Percentiles rank a stretch among this genome's conserved stretches.
Conservation (phyloP, 2,888 invertebrate genomes). For the Opisthograptis luteolata region DNA sequence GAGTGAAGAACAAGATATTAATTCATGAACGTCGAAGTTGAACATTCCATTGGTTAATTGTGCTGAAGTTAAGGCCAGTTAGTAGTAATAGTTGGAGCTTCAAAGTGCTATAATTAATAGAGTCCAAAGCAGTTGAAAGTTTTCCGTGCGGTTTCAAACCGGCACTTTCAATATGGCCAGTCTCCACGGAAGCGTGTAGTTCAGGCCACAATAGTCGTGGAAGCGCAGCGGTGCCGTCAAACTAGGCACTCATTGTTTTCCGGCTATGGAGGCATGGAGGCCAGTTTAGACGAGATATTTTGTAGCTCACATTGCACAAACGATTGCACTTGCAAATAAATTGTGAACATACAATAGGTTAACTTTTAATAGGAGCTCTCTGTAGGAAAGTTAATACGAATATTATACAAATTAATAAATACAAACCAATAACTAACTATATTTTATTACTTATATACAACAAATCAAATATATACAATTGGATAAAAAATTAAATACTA, state of each 20-base stretch:
- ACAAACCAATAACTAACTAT: no score
- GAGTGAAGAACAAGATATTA: neutral
- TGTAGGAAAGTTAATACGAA: no score
- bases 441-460: no score
- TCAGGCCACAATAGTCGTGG: slow-evolving; percentile 38
- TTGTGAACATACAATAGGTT: neutral
- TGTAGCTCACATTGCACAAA: slow-evolving; percentile 7
- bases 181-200: slow-evolving; percentile 36
- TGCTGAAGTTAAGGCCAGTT: neutral
- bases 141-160: slow-evolving; percentile 1
- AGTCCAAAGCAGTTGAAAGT: slow-evolving; percentile 9
- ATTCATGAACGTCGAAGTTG: neutral
- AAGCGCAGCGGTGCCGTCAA: slow-evolving; percentile 29
- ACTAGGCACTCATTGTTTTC: slow-evolving; percentile 40
- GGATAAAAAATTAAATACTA: no score
- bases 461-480: no score
- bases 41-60: neutral
- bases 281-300: slow-evolving; percentile 2
- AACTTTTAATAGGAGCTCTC: no score
- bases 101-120: neutral
- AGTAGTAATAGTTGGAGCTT: neutral
- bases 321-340: slow-evolving; percentile 9
- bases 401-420: no score
- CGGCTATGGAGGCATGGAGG: neutral
- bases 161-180: slow-evolving; percentile 21